Evolutionary conservation across 2,113 vertebrate species (phyloP).

Genomic region (Callithrix jacchus): DNA sequence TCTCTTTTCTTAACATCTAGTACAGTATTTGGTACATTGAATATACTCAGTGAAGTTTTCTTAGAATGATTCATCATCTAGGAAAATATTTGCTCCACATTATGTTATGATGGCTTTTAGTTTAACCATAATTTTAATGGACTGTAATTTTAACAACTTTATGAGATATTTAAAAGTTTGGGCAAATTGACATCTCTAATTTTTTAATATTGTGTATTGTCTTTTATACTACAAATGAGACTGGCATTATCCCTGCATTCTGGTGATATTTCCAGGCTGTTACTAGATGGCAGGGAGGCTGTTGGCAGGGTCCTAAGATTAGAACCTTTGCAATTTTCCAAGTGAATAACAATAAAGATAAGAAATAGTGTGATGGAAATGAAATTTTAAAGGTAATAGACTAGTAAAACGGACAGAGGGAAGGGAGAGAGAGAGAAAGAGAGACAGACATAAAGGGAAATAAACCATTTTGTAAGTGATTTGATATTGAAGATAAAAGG

Average conservation of each 20-base stretch:
- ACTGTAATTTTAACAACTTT: neutral
- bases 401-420: too few relatives aligned
- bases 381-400: neutral
- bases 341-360: neutral
- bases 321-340: neutral
- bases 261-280: neutral
- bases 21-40: neutral
- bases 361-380: neutral
- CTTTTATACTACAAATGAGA: neutral
- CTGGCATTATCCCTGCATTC: neutral
- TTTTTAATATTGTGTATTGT: neutral
- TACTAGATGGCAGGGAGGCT: neutral
- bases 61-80: neutral
- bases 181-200: neutral
- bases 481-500: neutral
- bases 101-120: neutral
- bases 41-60: neutral
- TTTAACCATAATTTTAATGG: conserved; percentile 15
- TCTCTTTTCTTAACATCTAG: neutral
- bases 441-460: too few relatives aligned
- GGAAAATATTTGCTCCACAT: neutral
- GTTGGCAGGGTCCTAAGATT: neutral
- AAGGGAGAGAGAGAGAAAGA: too few relatives aligned
- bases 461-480: neutral
- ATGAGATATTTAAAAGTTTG: neutral